Conservation (phyloP, 1,140 invertebrate genomes). For the Idris sp. region DNA sequence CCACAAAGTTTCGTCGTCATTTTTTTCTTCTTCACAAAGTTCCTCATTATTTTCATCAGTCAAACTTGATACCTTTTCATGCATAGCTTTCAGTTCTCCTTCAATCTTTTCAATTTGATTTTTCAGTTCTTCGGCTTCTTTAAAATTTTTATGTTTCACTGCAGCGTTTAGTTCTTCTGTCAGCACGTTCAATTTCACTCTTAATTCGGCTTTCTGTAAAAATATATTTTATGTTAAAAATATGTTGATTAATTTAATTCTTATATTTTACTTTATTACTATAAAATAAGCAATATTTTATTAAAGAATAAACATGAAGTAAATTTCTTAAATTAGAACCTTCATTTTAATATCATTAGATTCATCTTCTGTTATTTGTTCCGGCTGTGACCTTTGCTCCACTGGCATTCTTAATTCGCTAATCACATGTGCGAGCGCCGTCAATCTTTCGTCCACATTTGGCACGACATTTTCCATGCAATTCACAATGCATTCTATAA, state of each 20-base stretch:
- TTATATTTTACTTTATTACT: too few relatives aligned
- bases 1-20: slow-evolving; percentile 72
- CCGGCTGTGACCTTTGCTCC: slow-evolving; percentile 53
- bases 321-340: slow-evolving; percentile 47
- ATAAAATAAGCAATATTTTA: too few relatives aligned
- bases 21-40: slow-evolving; percentile 63
- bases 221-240: not conserved
- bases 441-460: slow-evolving; percentile 73
- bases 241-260: slow-evolving; percentile 1
- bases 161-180: slow-evolving; percentile 79
- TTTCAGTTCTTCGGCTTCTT: slow-evolving; percentile 76
- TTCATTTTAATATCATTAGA: slow-evolving; percentile 65
- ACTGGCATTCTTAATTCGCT: slow-evolving; percentile 82
- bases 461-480: slow-evolving; percentile 75
- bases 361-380: slow-evolving; percentile 60
- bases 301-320: too few relatives aligned
- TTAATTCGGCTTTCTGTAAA: slow-evolving; percentile 79
- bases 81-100: slow-evolving; percentile 49
- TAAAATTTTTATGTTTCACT: slow-evolving; percentile 78
- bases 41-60: slow-evolving; percentile 63
- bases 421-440: slow-evolving; percentile 80
- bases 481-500: slow-evolving; percentile 78
- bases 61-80: slow-evolving; percentile 1
- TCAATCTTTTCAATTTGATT: slow-evolving; percentile 64
- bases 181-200: slow-evolving; percentile 79